These are phyloP conservation scores for Brachypalpus laphriformis DNA, from an alignment of 2,888 invertebrate species.

Conservation along the genomic window DNA sequence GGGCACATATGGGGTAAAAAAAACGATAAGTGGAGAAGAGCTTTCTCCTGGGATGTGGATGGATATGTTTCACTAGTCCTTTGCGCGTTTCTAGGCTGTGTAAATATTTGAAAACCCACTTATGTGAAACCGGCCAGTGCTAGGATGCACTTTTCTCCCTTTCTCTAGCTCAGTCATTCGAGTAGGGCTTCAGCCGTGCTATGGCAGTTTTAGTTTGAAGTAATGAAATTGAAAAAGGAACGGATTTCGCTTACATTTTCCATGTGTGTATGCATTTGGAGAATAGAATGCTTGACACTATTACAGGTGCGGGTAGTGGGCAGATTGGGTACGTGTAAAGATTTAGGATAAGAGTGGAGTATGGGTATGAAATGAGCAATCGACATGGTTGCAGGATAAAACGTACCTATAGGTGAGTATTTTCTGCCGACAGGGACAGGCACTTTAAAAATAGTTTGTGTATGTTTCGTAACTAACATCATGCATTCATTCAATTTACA, in stretches of 20 bases:
- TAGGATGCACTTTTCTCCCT: slow-evolving; percentile 25
- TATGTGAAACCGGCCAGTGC: slow-evolving; percentile 36
- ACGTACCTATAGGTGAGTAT: no score
- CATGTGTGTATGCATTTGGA: slow-evolving; percentile 28
- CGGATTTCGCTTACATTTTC: slow-evolving; percentile 7
- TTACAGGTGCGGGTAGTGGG: slow-evolving; percentile 9
- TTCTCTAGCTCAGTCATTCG: background rate
- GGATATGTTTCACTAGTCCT: slow-evolving; percentile 23
- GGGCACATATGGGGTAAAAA: background rate
- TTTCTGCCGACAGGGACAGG: background rate
- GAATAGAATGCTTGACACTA: slow-evolving; percentile 50
- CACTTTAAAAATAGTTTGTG: slow-evolving; percentile 9
- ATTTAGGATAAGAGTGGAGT: background rate
- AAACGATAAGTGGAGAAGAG: background rate
- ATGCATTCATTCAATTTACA: no score
- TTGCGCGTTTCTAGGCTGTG: slow-evolving; percentile 61
- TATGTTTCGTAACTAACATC: background rate
- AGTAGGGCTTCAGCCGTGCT: background rate
- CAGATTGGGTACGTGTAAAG: slow-evolving; percentile 3
- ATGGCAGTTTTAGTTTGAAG: background rate
- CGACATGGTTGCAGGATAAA: background rate
- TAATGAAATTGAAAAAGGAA: slow-evolving; percentile 26
- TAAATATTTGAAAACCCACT: slow-evolving; percentile 66
- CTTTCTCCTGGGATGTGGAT: slow-evolving; percentile 13
- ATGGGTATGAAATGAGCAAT: background rate